These are phyloP conservation scores for Pseudorhombus dupliciocellatus DNA, from an alignment of 2,113 vertebrate species.

Conservation along the genomic window DNA sequence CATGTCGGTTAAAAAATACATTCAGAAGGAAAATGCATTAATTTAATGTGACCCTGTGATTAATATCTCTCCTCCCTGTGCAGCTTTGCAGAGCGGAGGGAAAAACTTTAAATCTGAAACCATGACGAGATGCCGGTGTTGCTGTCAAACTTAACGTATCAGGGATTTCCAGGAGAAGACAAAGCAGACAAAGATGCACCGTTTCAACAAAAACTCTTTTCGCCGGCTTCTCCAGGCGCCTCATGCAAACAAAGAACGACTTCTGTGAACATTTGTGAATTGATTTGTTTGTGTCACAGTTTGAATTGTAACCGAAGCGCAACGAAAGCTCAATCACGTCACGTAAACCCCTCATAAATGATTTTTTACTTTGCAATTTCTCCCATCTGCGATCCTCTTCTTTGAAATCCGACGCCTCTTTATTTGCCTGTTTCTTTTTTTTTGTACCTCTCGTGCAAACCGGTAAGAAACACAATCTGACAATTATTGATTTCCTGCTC, in stretches of 20 bases:
- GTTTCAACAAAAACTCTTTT: neutral
- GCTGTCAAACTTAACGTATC: neutral
- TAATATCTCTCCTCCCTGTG: neutral
- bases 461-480: constrained; percentile 22
- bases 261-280: neutral
- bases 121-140: neutral
- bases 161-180: neutral
- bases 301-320: neutral
- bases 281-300: neutral
- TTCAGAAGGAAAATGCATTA: neutral
- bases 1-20: constrained; percentile 23
- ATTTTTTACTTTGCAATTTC: neutral
- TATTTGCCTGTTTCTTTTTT: neutral
- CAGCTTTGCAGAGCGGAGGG: neutral
- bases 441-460: constrained; percentile 18
- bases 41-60: constrained; percentile 6
- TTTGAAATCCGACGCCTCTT: constrained; percentile 8
- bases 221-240: fast-evolving
- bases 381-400: neutral
- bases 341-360: neutral
- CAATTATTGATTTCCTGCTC: constrained; percentile 49
- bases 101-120: neutral
- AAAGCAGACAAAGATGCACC: neutral
- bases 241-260: neutral
- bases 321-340: constrained; percentile 1